Evolutionary conservation across 2,113 vertebrate genomes (phyloP), one percentile per base, ranked within the genome.

Genomic region (Ptyas mucosa): DNA sequence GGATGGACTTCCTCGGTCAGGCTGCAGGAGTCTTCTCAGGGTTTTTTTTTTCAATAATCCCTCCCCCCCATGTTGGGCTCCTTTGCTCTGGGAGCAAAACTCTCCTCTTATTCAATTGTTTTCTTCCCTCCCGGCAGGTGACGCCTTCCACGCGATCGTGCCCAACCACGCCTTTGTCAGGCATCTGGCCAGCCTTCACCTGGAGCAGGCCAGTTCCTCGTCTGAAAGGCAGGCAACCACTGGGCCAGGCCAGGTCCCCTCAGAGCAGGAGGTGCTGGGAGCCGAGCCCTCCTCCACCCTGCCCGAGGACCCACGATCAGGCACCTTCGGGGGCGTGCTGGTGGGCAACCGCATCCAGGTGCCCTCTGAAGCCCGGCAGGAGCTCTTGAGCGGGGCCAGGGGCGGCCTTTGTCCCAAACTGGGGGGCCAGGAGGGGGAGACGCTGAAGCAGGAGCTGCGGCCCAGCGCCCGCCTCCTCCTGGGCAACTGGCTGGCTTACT

Each of bases 401-500:
- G 92, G 96, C 39, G 90, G 96, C n/a, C 95, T 97, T 1, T 52
- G 87, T 23, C 85, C 96, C 10, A 94, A 97, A 85, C 94, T 94
- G 0, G 95, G 95, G 14, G 96, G 94, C 0, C 14, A 5, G 53
- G 98, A 99, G 93, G 99, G 99, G 94, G 98, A 98, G 0, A 95
- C 97, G 0, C 97, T 99, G 94, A 99, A 99, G 96, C 98, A 98
- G 11, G 99, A 99, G 34, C 98, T 99, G 18, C 98, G 98, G 0
- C 98, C 98, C 94, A 99, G 98, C 14, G 95, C 97, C 43, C 98
- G 99, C 7, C 98, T 98, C 87, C 97, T 99, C 58, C 99, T 98
- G 43, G 99, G 99, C 69, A 99, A 99, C 98, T 99, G 99, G 99
- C 97, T 99, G 96, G 99, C 99, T 0, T 99, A 99, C 96, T 99